Evolutionary conservation across 2,113 vertebrate genomes (phyloP).

Genomic region (Ramphastos sulfuratus): DNA sequence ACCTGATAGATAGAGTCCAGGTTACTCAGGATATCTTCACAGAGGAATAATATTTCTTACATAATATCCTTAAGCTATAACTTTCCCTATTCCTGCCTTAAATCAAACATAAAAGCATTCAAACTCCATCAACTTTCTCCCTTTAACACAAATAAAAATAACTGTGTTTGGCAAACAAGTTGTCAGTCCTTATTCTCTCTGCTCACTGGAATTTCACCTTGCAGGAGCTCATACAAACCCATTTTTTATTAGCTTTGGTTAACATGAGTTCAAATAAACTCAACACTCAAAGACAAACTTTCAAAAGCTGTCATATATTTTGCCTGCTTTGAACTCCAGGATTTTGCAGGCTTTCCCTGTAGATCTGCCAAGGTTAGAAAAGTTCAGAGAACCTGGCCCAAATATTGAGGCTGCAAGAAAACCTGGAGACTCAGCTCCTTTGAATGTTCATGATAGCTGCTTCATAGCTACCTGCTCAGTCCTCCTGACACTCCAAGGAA

Average conservation of each 20-base stretch:
- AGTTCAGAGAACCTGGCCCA: slow-evolving; percentile 60
- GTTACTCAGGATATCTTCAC: not conserved
- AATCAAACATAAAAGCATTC: slow-evolving; percentile 43
- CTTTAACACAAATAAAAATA: slow-evolving; percentile 45
- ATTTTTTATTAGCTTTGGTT: slow-evolving; percentile 57
- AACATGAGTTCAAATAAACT: slow-evolving; percentile 64
- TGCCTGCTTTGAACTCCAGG: slow-evolving; percentile 61
- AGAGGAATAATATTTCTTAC: not conserved
- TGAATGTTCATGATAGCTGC: not conserved
- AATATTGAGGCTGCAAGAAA: slow-evolving; percentile 42
- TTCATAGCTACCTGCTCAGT: not conserved
- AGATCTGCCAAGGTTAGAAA: slow-evolving; percentile 65
- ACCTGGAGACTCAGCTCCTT: slow-evolving; percentile 8
- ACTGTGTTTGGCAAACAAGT: slow-evolving; percentile 44
- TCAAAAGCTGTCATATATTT: slow-evolving; percentile 65
- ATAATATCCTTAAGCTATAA: slow-evolving; percentile 3
- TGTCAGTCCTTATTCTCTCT: slow-evolving; percentile 8
- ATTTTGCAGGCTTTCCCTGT: slow-evolving; percentile 59
- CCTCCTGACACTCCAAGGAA: not conserved
- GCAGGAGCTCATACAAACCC: slow-evolving; percentile 35
- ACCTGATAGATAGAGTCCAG: not conserved
- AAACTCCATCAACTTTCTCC: slow-evolving; percentile 25
- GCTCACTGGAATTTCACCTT: slow-evolving; percentile 56
- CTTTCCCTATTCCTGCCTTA: slow-evolving; percentile 24
- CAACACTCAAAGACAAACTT: slow-evolving; percentile 52